Percentiles rank a stretch among this genome's conserved stretches.
phyloP scores from a whole-genome alignment of 1,140 invertebrate genomes.

The Tetramorium parvispinum region DNA sequence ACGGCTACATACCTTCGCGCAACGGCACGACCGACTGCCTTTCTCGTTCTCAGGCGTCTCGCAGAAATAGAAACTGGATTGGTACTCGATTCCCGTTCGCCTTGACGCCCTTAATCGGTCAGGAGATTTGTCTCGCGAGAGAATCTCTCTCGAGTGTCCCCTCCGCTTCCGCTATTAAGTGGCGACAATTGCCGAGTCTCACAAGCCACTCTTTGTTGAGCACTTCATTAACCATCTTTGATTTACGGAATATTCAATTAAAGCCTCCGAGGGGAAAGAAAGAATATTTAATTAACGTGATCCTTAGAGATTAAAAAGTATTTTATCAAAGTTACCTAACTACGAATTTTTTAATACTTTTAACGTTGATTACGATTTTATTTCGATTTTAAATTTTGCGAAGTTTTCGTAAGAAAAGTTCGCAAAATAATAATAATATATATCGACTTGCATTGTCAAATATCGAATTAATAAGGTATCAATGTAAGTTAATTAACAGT shows the following conservation, averaged over 20 bases:
- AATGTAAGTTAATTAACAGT: neutral
- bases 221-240: neutral
- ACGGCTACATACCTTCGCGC: slow-evolving; percentile 46
- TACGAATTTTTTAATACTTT: neutral
- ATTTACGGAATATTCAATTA: neutral
- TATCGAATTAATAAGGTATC: neutral
- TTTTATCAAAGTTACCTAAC: neutral
- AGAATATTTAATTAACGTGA: neutral
- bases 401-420: neutral
- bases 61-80: slow-evolving; percentile 72
- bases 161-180: slow-evolving; percentile 27
- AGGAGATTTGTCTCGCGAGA: slow-evolving; percentile 52
- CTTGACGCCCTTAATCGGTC: slow-evolving; percentile 56
- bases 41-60: slow-evolving; percentile 38
- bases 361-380: neutral
- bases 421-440: neutral
- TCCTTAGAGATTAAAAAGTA: neutral
- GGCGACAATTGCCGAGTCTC: neutral
- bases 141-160: slow-evolving; percentile 5
- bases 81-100: slow-evolving; percentile 61
- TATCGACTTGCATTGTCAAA: neutral
- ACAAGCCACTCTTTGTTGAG: neutral
- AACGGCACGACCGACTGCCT: slow-evolving; percentile 37
- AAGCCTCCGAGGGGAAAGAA: neutral
- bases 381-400: neutral